These are phyloP conservation scores for Egretta garzetta DNA, from an alignment of 2,113 vertebrate species.

Conservation along the genomic window DNA sequence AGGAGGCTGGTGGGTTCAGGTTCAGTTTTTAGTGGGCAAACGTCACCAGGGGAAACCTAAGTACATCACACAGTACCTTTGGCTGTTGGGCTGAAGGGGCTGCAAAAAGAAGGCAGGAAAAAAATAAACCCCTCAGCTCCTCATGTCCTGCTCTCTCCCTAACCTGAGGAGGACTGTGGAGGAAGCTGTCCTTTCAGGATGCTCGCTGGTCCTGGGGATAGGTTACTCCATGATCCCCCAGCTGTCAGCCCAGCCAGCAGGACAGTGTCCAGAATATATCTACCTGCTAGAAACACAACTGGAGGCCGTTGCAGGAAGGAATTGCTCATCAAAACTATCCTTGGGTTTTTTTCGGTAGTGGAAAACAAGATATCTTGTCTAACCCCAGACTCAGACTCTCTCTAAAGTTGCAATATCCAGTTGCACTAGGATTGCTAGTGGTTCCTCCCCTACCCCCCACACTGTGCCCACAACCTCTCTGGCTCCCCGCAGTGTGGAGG, in stretches of 20 bases:
- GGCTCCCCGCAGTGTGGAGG: neutral
- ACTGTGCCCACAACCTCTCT: accelerated
- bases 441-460: accelerated
- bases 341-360: neutral
- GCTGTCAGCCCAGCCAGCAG: neutral
- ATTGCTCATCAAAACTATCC: neutral
- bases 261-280: neutral
- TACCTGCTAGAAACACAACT: neutral
- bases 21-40: neutral
- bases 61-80: neutral
- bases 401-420: neutral
- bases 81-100: neutral
- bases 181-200: neutral
- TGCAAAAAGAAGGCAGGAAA: neutral
- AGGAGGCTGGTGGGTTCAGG: neutral
- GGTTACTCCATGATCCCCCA: neutral
- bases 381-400: neutral
- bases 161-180: neutral
- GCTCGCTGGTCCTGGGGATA: neutral
- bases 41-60: neutral
- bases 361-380: neutral
- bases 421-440: neutral
- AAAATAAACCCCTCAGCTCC: neutral
- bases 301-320: neutral
- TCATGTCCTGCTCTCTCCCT: neutral